A percentile compares a stretch with the other conserved stretches of the same genome.
Conservation (phyloP, 2,113 vertebrate genomes). For the Sphyrna mokarran region DNA sequence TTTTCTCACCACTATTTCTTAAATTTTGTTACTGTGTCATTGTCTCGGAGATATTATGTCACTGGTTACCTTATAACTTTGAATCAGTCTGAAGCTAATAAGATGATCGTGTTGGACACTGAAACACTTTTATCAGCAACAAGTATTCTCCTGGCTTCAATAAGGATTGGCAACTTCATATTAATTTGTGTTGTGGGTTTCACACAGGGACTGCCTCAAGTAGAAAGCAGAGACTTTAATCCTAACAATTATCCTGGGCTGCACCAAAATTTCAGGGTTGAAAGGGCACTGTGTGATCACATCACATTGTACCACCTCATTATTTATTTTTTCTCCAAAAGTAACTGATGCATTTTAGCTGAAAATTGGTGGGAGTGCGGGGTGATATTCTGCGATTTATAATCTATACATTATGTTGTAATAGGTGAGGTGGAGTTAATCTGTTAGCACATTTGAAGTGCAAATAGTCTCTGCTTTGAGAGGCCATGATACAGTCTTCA, state of each 20-base stretch:
- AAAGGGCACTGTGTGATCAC: no score
- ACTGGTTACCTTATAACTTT: neutral
- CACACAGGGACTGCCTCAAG: no score
- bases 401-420: neutral
- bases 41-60: neutral
- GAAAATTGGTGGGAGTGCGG: no score
- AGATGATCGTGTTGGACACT: neutral
- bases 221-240: no score
- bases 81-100: neutral
- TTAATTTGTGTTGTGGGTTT: neutral
- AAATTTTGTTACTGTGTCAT: neutral
- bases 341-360: no score
- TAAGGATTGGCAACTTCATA: neutral
- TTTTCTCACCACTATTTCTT: neutral
- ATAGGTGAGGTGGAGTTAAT: neutral
- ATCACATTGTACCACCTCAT: no score
- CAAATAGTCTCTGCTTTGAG: neutral
- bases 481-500: neutral
- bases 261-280: no score
- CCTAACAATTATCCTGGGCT: no score
- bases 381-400: no score
- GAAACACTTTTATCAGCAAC: neutral
- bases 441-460: neutral
- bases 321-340: no score
- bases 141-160: neutral